phyloP scores from a whole-genome alignment of 2,888 invertebrate genomes.

The Theretra japonica region DNA sequence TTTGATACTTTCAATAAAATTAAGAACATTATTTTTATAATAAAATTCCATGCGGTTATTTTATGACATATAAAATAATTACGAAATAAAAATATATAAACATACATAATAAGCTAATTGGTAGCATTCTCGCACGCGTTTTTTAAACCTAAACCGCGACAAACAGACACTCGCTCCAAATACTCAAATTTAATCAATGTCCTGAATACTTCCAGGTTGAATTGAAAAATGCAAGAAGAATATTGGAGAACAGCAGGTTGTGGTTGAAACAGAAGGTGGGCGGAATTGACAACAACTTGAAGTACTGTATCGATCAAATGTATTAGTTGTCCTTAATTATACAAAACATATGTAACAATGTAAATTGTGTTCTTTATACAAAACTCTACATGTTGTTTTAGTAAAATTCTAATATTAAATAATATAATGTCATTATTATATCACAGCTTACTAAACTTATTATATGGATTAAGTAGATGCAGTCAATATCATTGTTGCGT shows the following conservation, averaged over 20 bases:
- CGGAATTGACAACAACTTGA: conserved; percentile 66
- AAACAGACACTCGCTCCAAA: too few relatives aligned
- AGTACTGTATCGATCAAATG: conserved; percentile 73
- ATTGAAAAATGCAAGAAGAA: conserved; percentile 50
- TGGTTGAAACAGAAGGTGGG: conserved; percentile 67
- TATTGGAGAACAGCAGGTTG: conserved; percentile 65
- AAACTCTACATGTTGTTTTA: conserved; percentile 44
- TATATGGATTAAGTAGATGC: conserved; percentile 41
- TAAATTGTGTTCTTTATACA: conserved; percentile 38
- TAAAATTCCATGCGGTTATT: too few relatives aligned
- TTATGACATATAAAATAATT: too few relatives aligned
- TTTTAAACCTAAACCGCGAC: too few relatives aligned
- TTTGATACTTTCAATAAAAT: too few relatives aligned
- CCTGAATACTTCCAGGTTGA: conserved; percentile 52
- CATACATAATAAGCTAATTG: too few relatives aligned
- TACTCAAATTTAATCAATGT: not conserved
- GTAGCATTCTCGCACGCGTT: too few relatives aligned
- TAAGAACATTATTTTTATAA: too few relatives aligned
- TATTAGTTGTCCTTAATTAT: conserved; percentile 39
- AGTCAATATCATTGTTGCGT: conserved; percentile 16
- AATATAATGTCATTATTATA: conserved; percentile 44
- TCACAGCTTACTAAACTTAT: conserved; percentile 41
- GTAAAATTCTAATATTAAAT: conserved; percentile 32
- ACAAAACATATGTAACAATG: conserved; percentile 33
- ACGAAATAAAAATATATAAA: too few relatives aligned